These are phyloP conservation scores for Lepidochitona cinerea DNA, from an alignment of 2,888 invertebrate genomes.

Conservation along the genomic window DNA sequence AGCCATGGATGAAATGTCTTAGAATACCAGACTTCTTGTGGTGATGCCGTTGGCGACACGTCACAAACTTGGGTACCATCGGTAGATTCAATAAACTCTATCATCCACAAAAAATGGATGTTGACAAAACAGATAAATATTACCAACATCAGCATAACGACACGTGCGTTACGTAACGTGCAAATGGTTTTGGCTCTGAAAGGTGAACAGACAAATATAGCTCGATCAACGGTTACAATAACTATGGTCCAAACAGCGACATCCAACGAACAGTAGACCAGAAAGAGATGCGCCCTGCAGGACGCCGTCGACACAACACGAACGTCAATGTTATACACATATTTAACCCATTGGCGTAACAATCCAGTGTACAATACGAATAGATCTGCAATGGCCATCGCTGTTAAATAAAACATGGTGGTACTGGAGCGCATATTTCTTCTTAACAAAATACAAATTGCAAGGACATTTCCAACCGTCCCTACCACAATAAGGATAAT, in stretches of 20 bases:
- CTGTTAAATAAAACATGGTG: conserved; percentile 45
- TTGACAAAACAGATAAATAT: conserved; percentile 44
- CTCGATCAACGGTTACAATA: conserved; percentile 60
- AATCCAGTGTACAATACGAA: conserved; percentile 41
- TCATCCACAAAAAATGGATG: conserved; percentile 59
- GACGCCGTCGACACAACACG: conserved; percentile 39
- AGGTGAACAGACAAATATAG: conserved; percentile 60
- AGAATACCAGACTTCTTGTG: background rate
- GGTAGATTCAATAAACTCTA: background rate
- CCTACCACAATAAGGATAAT: conserved; percentile 38
- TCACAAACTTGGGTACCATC: background rate
- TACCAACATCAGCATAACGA: conserved; percentile 35
- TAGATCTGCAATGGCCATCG: conserved; percentile 39
- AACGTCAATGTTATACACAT: conserved; percentile 36
- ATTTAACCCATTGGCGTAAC: conserved; percentile 44
- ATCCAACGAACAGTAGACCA: conserved; percentile 58
- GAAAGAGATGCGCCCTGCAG: conserved; percentile 60
- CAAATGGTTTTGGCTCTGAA: conserved; percentile 48
- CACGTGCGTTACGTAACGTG: conserved; percentile 41
- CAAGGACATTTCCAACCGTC: conserved; percentile 39
- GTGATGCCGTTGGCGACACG: background rate
- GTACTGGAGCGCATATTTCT: conserved; percentile 33
- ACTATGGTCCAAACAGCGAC: conserved; percentile 63
- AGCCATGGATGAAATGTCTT: conserved; percentile 50
- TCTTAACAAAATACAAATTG: conserved; percentile 38